Evolutionary conservation across 2,797 vertebrate species (phyloP).

Genomic region (Ceryle rudis): DNA sequence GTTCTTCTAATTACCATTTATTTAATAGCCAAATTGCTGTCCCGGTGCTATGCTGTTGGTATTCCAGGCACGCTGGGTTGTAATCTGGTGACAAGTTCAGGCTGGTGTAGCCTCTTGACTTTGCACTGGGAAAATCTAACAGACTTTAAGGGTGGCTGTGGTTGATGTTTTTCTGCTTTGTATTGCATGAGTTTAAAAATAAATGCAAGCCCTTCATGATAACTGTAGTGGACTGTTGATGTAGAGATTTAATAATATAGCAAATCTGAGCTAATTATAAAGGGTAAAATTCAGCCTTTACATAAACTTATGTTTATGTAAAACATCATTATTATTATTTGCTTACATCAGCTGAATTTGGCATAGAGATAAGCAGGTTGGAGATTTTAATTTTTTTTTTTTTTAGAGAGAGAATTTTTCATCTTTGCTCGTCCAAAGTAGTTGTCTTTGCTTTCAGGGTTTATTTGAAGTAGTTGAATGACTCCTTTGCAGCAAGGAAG

Average conservation of each 20-base stretch:
- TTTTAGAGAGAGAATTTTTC: background rate
- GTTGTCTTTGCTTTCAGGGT: background rate
- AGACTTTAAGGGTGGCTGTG: background rate
- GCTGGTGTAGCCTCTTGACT: background rate
- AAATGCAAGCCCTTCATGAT: background rate
- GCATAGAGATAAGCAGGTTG: background rate
- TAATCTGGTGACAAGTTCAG: background rate
- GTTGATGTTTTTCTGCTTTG: background rate
- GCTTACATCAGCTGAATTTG: background rate
- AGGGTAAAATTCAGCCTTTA: background rate
- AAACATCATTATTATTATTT: background rate
- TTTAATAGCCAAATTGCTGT: background rate
- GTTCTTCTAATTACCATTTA: background rate
- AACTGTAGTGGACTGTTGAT: background rate
- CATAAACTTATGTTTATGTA: background rate
- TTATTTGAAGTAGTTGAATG: background rate
- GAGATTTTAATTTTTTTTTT: background rate
- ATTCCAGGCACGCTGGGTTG: background rate
- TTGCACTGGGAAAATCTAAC: background rate
- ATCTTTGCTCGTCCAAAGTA: background rate
- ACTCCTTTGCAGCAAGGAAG: background rate
- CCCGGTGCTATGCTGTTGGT: fast-evolving
- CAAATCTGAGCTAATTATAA: background rate
- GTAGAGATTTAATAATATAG: background rate
- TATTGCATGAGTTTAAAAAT: background rate